Base-by-base conservation (phyloP, 2,113 vertebrate species). In the Stomatorhinus ivindoensis region DNA sequence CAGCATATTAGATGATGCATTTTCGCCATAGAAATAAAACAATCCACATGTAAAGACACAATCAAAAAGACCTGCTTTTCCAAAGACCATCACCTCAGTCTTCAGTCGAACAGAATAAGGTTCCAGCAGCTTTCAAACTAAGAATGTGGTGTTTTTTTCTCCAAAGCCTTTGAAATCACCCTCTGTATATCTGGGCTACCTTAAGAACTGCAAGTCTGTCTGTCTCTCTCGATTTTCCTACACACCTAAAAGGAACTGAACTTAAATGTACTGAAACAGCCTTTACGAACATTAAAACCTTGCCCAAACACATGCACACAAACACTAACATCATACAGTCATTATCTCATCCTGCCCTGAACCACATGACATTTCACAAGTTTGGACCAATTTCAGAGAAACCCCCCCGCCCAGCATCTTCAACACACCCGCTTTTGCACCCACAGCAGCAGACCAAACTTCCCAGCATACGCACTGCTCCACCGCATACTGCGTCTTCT, bases 41-140 rank as follows among this genome's bases (percentile, higher is more conserved):
- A 89, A 1, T 24, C 31, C 27, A 44, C 21, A 47, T 42, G 55
- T 58, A 86, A 27, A 86, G 47, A 35, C 24, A 44, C 21, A 44
- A 6, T 7, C 48, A 50, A 11, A 44, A 83, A n/a, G 15, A 84
- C 5, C 3, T n/a, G 35, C 88, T 53, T 88, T 82, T 53, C 88
- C 88, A 44, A 10, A 89, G 73, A 58, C 50, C 44, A 73, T 44
- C 61, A 53, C 80, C 50, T 51, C 35, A 85, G n/a, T 15, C 86
- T 88, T 55, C 46, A 84, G 55, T 53, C 51, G 85, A 88, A 88
- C 89, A 90, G 92, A 95, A 92, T 90, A 91, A 91, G 92, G 87
- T 90, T 93, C 90, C 88, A 92, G 50, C 91, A 91, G 90, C 92
- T 94, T 94, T 92, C 90, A 93, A 90, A 93, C 92, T 91, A 93